Evolutionary conservation across 1,140 invertebrate species (phyloP).

Genomic region (Trichonephila clavata): DNA sequence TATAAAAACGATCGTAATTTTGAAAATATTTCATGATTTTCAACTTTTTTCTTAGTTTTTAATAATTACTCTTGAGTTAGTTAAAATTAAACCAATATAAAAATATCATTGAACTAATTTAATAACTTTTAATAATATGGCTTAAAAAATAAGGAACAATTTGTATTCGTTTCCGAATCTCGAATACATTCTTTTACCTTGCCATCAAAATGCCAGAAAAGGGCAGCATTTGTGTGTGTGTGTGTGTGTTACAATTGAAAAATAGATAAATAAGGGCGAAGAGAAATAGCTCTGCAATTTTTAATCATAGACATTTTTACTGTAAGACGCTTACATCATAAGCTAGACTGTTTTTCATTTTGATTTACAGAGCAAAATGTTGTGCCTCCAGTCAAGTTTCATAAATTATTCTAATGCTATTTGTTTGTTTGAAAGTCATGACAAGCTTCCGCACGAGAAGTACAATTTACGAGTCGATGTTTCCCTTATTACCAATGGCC

Average conservation of each 20-base stretch:
- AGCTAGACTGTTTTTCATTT: background rate
- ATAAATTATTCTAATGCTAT: constrained; percentile 60
- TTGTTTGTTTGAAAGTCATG: constrained; percentile 52
- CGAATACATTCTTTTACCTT: background rate
- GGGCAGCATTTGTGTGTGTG: background rate
- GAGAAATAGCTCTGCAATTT: background rate
- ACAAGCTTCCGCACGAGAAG: constrained; percentile 51
- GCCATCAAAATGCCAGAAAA: background rate
- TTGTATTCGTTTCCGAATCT: too few species aligned
- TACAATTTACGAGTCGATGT: constrained; percentile 66
- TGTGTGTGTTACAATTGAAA: background rate
- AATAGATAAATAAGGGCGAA: background rate
- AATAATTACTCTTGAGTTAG: too few species aligned
- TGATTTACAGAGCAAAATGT: constrained; percentile 26
- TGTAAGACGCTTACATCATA: background rate
- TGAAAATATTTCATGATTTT: too few species aligned
- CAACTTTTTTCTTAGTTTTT: too few species aligned
- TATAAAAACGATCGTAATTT: too few species aligned
- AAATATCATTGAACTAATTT: too few species aligned
- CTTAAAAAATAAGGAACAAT: too few species aligned
- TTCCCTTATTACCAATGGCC: constrained; percentile 66
- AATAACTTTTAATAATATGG: too few species aligned
- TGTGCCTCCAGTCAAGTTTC: background rate
- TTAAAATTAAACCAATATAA: too few species aligned
- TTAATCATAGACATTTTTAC: background rate